phyloP scores from a whole-genome alignment of 2,113 vertebrate species.

The Limanda limanda region DNA sequence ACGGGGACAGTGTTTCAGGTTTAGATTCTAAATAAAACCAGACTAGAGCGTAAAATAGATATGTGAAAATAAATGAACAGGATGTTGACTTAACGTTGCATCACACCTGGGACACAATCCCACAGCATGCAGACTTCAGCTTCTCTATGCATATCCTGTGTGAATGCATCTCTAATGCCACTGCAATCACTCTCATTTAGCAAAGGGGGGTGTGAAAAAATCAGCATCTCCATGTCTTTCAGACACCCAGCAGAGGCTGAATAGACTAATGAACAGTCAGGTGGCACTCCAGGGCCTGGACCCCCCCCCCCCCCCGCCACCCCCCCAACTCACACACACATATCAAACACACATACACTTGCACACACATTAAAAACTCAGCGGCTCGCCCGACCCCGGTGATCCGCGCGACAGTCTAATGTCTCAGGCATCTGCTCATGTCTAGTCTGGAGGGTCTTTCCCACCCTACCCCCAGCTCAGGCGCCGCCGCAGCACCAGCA shows the following conservation, averaged over 20 bases:
- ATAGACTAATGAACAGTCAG: conserved; percentile 82
- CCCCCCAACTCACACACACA: conserved; percentile 51
- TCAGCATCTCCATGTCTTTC: conserved; percentile 72
- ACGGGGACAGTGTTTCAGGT: neutral
- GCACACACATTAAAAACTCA: conserved; percentile 77
- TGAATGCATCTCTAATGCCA: conserved; percentile 56
- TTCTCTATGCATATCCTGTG: conserved; percentile 44
- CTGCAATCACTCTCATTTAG: conserved; percentile 63
- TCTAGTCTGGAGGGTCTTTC: conserved; percentile 82
- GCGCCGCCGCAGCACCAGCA: conserved; percentile 71
- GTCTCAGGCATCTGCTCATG: conserved; percentile 84
- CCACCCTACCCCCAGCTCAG: conserved; percentile 80
- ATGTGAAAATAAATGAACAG: neutral
- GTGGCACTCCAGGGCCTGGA: conserved; percentile 72
- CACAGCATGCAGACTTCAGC: conserved; percentile 7
- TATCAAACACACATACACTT: conserved; percentile 74
- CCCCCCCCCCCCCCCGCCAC: conserved; percentile 25
- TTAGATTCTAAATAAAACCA: neutral
- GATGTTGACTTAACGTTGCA: neutral
- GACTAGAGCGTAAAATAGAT: neutral
- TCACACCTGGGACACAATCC: neutral
- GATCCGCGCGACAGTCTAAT: conserved; percentile 80
- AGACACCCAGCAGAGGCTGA: conserved; percentile 77
- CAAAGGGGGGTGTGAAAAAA: conserved; percentile 22
- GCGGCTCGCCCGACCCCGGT: conserved; percentile 72